Percentiles rank a stretch among this genome's conserved stretches.
Conservation (phyloP, 1,140 invertebrate genomes). For the Bombus waltoni region DNA sequence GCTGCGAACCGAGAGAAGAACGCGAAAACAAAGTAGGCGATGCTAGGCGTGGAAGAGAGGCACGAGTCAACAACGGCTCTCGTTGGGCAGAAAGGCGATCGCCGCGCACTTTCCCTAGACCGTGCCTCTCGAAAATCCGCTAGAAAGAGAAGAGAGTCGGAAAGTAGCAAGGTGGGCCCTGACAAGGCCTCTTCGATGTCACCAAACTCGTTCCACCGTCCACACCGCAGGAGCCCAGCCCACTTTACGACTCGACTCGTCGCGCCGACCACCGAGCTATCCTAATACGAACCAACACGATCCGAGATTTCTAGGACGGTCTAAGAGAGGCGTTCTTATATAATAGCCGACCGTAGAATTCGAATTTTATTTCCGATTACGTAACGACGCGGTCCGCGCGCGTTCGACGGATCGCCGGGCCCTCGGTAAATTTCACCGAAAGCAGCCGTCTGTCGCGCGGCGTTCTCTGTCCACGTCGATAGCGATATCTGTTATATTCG, state of each 20-base stretch:
- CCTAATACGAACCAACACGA: conserved; percentile 44
- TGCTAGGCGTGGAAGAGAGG: too few relatives aligned
- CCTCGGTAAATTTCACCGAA: conserved; percentile 51
- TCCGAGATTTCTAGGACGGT: conserved; percentile 52
- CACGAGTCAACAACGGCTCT: not conserved
- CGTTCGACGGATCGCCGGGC: not conserved
- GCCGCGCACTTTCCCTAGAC: conserved; percentile 51
- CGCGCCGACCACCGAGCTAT: conserved; percentile 16
- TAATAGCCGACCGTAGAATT: conserved; percentile 54
- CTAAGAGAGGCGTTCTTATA: conserved; percentile 55
- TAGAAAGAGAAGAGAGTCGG: conserved; percentile 47
- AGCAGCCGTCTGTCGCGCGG: not conserved
- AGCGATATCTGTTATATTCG: not conserved
- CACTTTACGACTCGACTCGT: conserved; percentile 58
- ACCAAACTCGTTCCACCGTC: conserved; percentile 67
- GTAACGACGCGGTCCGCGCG: conserved; percentile 19
- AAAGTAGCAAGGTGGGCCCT: conserved; percentile 57
- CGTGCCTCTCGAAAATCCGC: conserved; percentile 44
- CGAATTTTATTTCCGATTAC: conserved; percentile 58
- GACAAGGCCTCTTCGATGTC: conserved; percentile 63
- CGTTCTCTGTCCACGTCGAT: not conserved
- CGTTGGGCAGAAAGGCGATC: too few relatives aligned
- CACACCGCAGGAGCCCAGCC: conserved; percentile 52
- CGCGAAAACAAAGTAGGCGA: too few relatives aligned
- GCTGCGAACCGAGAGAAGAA: too few relatives aligned